phyloP scores from a whole-genome alignment of 1,140 invertebrate species.

The Zophobas atratus region DNA sequence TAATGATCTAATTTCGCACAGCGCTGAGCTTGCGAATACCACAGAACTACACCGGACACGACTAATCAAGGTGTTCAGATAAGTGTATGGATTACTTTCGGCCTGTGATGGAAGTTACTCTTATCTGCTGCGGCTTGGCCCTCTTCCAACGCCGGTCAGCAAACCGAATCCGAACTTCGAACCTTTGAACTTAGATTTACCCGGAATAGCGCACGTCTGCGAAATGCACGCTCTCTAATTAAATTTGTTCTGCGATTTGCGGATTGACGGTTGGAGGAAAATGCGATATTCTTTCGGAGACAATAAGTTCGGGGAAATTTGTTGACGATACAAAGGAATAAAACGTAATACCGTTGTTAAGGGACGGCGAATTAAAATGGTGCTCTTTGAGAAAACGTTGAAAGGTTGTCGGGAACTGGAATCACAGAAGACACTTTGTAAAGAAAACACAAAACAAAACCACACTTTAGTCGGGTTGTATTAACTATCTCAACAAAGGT shows the following conservation, averaged over 20 bases:
- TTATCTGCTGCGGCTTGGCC: slow-evolving; percentile 47
- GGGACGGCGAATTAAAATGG: slow-evolving; percentile 5
- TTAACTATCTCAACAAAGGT: slow-evolving; percentile 37
- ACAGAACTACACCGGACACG: neutral
- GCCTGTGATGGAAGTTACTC: slow-evolving; percentile 2
- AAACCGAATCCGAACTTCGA: neutral
- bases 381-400: slow-evolving; percentile 20
- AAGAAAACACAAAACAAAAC: slow-evolving; percentile 42
- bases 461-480: slow-evolving; percentile 22
- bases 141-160: slow-evolving; percentile 42
- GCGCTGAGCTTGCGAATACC: neutral
- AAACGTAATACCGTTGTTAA: slow-evolving; percentile 16
- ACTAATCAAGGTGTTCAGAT: slow-evolving; percentile 24
- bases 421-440: slow-evolving; percentile 37
- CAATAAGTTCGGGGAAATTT: neutral
- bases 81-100: slow-evolving; percentile 17
- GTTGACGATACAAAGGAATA: neutral
- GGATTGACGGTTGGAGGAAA: neutral
- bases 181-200: slow-evolving; percentile 8
- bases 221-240: neutral
- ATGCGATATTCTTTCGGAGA: neutral
- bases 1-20: neutral
- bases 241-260: slow-evolving; percentile 1
- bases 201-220: slow-evolving; percentile 23
- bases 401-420: slow-evolving; percentile 24